Base-by-base conservation (phyloP, 1,140 invertebrate genomes). In the Camponotus floridanus region DNA sequence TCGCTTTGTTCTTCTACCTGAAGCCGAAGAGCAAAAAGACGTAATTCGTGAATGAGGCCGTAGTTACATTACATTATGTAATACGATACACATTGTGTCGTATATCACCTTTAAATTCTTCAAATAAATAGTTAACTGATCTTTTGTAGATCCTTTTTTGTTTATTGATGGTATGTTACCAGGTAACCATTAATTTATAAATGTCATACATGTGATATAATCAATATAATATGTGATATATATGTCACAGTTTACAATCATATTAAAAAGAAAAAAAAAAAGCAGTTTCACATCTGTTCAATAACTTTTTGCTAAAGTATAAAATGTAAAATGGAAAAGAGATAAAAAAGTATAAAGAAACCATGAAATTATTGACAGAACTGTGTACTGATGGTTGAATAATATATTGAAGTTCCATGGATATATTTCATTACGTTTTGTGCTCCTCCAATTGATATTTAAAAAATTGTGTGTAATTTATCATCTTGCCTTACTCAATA, bases 11-110 rank as follows among this genome's bases (percentile, higher is more conserved):
- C 68, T 59, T 89, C 0, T 71, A 51, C 2, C 36, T 91, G 0
- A 93, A 90, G 67, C 87, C 91, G 31, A 93, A 92, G 51, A 91
- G n/a, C 8, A 76, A 48, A 88, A 91, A 65, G 59, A 62, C 13
- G 8, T 33, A 15, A 11, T 39, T 39, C 33, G 4, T n/a, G 21
- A 2, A 65, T 42, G 9, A 76, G 13, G 68, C 13, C 13, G 36
- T 87, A 85, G 80, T 84, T 7, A 39, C 13, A 65, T 84, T 7
- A 39, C 13, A 65, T 91, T 87, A 90, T 67, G 68, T 91, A 90
- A 91, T 84, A 78, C 42, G 26, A 74, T 74, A 26, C n/a, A 42
- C n/a, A 45, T 31, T 88, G 21, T 70, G 51, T 51, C 21, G 33
- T 85, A 26, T 64, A 33, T 51, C 51, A 26, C 8, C n/a, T 11